Evolutionary conservation across 2,888 invertebrate species (phyloP).

Genomic region (Seira ritae): DNA sequence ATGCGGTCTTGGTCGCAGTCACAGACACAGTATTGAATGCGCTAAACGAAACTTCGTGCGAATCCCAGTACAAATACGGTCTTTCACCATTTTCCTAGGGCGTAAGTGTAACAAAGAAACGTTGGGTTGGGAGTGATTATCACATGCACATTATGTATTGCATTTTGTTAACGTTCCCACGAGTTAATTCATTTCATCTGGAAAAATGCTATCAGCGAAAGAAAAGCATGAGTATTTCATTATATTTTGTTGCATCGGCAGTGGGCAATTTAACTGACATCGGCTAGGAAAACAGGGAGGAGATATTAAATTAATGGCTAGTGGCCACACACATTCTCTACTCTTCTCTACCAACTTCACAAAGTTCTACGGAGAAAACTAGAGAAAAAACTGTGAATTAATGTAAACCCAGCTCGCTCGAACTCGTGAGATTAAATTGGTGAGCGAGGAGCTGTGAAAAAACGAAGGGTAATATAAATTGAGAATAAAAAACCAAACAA

Average conservation of each 20-base stretch:
- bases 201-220: conserved; percentile 5
- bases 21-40: too few relatives aligned
- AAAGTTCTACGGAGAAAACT: not conserved
- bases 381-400: conserved; percentile 7
- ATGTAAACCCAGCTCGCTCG: conserved; percentile 32
- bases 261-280: conserved; percentile 59
- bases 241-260: conserved; percentile 54
- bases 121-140: too few relatives aligned
- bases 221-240: conserved; percentile 19
- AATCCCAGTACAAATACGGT: not conserved
- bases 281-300: conserved; percentile 63
- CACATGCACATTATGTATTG: too few relatives aligned
- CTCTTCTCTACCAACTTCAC: conserved; percentile 19
- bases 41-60: too few relatives aligned
- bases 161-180: conserved; percentile 1
- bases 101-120: not conserved
- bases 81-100: not conserved
- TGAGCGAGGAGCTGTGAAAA: conserved; percentile 16
- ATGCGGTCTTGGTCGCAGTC: too few relatives aligned
- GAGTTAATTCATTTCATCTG: conserved; percentile 21
- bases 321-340: conserved; percentile 66
- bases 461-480: too few relatives aligned
- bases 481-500: too few relatives aligned
- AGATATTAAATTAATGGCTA: conserved; percentile 64
- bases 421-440: conserved; percentile 17